Evolutionary conservation across 1,140 invertebrate genomes (phyloP).

Genomic region (Charaxes varanes): DNA sequence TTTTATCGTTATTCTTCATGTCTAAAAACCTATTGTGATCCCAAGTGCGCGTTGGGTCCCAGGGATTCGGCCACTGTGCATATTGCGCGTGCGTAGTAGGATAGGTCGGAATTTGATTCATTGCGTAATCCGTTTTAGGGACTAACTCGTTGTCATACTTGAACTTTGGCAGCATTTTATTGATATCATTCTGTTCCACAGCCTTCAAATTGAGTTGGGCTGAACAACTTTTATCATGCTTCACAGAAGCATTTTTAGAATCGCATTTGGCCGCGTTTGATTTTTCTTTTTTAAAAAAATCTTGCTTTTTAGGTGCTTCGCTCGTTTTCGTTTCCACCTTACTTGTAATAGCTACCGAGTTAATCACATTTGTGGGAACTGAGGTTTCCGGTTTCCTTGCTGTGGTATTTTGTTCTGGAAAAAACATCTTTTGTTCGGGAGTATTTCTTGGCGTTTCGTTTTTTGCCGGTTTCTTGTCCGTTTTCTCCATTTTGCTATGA

Average conservation of each 20-base stretch:
- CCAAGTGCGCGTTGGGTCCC: slow-evolving; percentile 74
- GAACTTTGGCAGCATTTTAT: slow-evolving; percentile 74
- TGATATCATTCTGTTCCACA: slow-evolving; percentile 61
- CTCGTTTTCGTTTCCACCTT: slow-evolving; percentile 57
- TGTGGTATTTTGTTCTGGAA: slow-evolving; percentile 62
- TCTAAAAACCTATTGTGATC: slow-evolving; percentile 67
- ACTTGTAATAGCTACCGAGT: slow-evolving; percentile 45
- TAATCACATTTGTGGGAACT: slow-evolving; percentile 67
- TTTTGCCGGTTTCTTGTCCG: slow-evolving; percentile 59
- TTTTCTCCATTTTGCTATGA: slow-evolving; percentile 68
- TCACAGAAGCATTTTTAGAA: slow-evolving; percentile 54
- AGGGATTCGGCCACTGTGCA: slow-evolving; percentile 76
- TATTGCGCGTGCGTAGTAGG: slow-evolving; percentile 76
- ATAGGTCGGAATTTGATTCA: slow-evolving; percentile 78
- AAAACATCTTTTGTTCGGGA: slow-evolving; percentile 67
- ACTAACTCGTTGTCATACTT: slow-evolving; percentile 73
- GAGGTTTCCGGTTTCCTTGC: slow-evolving; percentile 60
- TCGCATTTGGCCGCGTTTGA: slow-evolving; percentile 54
- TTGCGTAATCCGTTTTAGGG: slow-evolving; percentile 70
- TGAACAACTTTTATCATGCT: slow-evolving; percentile 65
- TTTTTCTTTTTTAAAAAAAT: slow-evolving; percentile 74
- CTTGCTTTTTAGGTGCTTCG: slow-evolving; percentile 68
- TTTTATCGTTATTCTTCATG: slow-evolving; percentile 67
- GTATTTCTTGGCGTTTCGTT: slow-evolving; percentile 55
- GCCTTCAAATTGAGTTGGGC: slow-evolving; percentile 48